Percentiles rank a stretch among this genome's conserved stretches.
Conservation (phyloP, 2,797 vertebrate genomes). For the Poliocrania exsul region DNA sequence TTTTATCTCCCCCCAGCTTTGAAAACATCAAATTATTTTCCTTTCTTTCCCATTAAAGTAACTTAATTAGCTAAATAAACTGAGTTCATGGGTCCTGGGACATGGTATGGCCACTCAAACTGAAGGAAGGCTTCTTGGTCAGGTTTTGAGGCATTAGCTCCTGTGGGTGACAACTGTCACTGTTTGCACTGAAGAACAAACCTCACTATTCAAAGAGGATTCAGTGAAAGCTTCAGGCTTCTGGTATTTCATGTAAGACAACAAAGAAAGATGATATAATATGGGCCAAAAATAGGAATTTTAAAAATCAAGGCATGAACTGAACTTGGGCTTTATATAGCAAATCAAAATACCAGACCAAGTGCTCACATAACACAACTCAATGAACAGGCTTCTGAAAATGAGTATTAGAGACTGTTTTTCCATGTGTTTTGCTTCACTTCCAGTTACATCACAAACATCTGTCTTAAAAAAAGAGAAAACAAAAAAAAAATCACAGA, state of each 20-base stretch:
- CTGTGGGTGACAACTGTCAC: not conserved
- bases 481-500: not conserved
- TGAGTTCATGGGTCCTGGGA: not conserved
- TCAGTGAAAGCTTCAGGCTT: not conserved
- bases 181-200: not conserved
- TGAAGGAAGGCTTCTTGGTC: not conserved
- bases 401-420: not conserved
- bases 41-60: not conserved
- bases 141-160: not conserved
- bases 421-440: not conserved
- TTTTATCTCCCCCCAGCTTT: constrained; percentile 22
- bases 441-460: constrained; percentile 18
- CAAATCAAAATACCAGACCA: not conserved
- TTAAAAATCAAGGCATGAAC: not conserved
- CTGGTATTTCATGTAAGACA: not conserved
- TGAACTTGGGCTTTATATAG: not conserved
- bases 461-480: not conserved
- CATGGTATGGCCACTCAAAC: not conserved
- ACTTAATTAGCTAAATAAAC: constrained; percentile 9
- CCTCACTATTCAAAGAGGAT: not conserved
- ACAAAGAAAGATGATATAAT: not conserved
- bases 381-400: not conserved
- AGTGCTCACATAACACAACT: not conserved
- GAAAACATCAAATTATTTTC: not conserved
- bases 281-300: not conserved